Conservation (phyloP, 2,113 vertebrate species). For the Tetrax tetrax region DNA sequence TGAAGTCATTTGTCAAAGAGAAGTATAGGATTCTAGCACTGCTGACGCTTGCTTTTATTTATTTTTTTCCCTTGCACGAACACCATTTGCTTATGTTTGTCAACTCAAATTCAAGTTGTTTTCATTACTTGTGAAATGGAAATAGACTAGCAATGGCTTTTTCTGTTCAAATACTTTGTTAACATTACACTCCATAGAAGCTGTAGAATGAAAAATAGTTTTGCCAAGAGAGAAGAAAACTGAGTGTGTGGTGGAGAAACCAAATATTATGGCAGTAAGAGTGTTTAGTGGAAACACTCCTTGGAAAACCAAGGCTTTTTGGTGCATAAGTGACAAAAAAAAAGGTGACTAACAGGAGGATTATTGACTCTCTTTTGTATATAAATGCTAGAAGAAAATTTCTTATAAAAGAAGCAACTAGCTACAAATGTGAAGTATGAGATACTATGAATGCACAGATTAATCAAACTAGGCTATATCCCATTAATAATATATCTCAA, state of each 20-base stretch:
- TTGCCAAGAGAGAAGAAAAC: background rate
- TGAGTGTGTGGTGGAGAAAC: background rate
- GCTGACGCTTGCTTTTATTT: background rate
- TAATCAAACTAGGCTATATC: constrained; percentile 35
- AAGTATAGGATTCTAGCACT: background rate
- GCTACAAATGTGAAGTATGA: background rate
- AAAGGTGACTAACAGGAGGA: background rate
- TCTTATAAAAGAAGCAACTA: background rate
- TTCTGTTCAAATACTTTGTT: background rate
- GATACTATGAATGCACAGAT: constrained; percentile 25
- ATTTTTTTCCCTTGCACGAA: background rate
- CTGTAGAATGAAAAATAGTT: background rate
- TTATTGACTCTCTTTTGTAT: constrained; percentile 18
- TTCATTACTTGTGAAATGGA: background rate
- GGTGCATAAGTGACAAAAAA: background rate
- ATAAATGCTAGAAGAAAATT: constrained; percentile 27
- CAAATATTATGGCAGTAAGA: background rate
- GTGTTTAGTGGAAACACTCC: background rate
- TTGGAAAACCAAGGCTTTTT: background rate
- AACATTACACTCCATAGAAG: background rate
- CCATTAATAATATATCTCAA: constrained; percentile 53
- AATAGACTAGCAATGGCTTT: background rate
- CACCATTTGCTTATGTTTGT: background rate
- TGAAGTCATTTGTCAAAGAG: background rate
- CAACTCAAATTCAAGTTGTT: background rate